Percentiles rank a stretch among this genome's conserved stretches.
These are phyloP conservation scores for Cydia pomonella DNA, from an alignment of 1,140 invertebrate genomes.

Conservation along the genomic window DNA sequence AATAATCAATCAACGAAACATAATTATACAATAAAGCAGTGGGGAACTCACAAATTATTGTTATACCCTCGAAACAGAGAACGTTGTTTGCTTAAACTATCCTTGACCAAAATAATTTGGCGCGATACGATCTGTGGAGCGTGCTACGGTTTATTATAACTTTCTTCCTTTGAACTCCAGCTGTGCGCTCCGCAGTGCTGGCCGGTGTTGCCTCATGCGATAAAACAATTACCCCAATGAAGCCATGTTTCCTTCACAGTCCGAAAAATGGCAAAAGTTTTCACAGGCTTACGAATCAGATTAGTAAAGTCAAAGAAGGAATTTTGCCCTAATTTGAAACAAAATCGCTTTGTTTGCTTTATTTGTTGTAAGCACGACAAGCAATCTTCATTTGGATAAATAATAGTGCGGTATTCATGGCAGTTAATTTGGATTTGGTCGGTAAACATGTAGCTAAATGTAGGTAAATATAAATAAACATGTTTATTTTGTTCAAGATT, in stretches of 20 bases:
- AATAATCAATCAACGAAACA: too few relatives aligned
- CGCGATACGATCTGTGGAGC: slow-evolving; percentile 69
- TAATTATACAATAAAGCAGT: too few relatives aligned
- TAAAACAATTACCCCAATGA: slow-evolving; percentile 75
- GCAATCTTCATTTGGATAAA: slow-evolving; percentile 26
- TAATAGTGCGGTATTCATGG: slow-evolving; percentile 18
- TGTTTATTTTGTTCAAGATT: slow-evolving; percentile 1
- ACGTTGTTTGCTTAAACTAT: slow-evolving; percentile 61
- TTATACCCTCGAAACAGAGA: slow-evolving; percentile 43
- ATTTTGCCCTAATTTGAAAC: slow-evolving; percentile 29
- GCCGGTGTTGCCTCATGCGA: slow-evolving; percentile 66
- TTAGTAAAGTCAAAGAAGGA: slow-evolving; percentile 47
- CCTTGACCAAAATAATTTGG: slow-evolving; percentile 72
- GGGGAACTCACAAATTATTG: slow-evolving; percentile 47
- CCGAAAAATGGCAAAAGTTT: slow-evolving; percentile 61
- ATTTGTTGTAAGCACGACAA: slow-evolving; percentile 29
- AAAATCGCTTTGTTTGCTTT: slow-evolving; percentile 31
- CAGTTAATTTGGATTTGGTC: slow-evolving; percentile 17
- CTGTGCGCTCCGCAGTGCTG: slow-evolving; percentile 58
- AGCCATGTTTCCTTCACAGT: slow-evolving; percentile 54
- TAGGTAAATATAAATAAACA: not conserved
- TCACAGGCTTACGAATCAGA: slow-evolving; percentile 43
- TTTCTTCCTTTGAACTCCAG: slow-evolving; percentile 65
- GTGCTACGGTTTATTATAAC: slow-evolving; percentile 63
- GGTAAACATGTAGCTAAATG: not conserved